Percentiles rank a stretch among this genome's conserved stretches.
These are phyloP conservation scores for Cosmopolites sordidus DNA, from an alignment of 2,888 invertebrate genomes.

Conservation along the genomic window DNA sequence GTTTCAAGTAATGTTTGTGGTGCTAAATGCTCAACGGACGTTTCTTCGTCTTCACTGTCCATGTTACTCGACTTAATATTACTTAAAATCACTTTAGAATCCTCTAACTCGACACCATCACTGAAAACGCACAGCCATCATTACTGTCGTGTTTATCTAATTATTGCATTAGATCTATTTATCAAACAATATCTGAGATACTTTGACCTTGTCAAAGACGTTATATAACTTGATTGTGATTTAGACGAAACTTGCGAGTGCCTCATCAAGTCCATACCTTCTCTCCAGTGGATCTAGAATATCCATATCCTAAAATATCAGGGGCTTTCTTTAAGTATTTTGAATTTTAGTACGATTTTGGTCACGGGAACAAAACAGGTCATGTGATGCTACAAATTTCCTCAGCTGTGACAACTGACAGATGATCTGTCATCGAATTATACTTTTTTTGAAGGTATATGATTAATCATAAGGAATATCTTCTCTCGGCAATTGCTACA, in stretches of 20 bases:
- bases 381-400: conserved; percentile 57
- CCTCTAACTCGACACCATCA: conserved; percentile 37
- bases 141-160: conserved; percentile 23
- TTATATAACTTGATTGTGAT: conserved; percentile 30
- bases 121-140: neutral
- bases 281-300: conserved; percentile 59
- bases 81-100: conserved; percentile 41
- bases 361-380: conserved; percentile 70
- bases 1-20: conserved; percentile 55
- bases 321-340: conserved; percentile 45
- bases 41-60: conserved; percentile 50
- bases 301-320: conserved; percentile 46
- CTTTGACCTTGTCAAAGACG: conserved; percentile 32
- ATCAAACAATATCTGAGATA: conserved; percentile 19
- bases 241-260: neutral
- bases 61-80: conserved; percentile 38
- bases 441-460: neutral
- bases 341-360: conserved; percentile 65
- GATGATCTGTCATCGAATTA: neutral
- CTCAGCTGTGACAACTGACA: conserved; percentile 7
- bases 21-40: conserved; percentile 54
- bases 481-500: too few relatives aligned
- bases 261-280: conserved; percentile 51
- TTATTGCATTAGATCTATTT: conserved; percentile 26
- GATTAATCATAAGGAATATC: neutral